A percentile compares a stretch with the other conserved stretches of the same genome.
These are phyloP conservation scores for Halocynthia aurantium DNA, from an alignment of 23 tunicate species.

Conservation along the genomic window DNA sequence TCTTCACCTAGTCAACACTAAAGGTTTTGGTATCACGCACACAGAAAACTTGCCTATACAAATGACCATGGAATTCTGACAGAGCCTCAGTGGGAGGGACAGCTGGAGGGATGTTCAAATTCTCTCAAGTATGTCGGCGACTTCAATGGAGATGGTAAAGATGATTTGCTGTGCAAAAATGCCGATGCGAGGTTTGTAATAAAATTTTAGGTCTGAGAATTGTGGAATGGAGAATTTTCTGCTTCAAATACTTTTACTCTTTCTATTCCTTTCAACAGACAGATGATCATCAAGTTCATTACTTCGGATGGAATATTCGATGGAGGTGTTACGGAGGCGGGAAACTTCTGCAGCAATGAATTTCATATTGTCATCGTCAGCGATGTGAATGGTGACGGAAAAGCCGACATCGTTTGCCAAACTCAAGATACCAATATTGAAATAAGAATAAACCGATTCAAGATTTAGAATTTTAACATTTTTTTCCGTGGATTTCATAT, in stretches of 20 bases:
- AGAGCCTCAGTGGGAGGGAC: background rate
- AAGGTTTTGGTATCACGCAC: too few species aligned
- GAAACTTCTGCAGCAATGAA: background rate
- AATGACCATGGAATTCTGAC: too few species aligned
- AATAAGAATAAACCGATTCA: too few species aligned
- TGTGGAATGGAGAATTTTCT: too few species aligned
- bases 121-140: background rate
- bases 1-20: too few species aligned
- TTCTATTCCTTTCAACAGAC: background rate
- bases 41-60: too few species aligned
- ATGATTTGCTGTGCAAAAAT: slow-evolving; percentile 1
- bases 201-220: too few species aligned
- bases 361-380: background rate
- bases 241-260: too few species aligned
- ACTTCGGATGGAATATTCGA: slow-evolving; percentile 1
- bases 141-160: slow-evolving; percentile 7
- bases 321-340: background rate
- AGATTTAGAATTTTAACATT: too few species aligned
- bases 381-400: background rate
- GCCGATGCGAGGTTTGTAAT: too few species aligned
- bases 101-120: slow-evolving; percentile 2
- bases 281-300: background rate
- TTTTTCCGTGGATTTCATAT: too few species aligned
- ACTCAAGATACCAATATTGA: too few species aligned
- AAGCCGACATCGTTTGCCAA: background rate